phyloP scores from a whole-genome alignment of 2,113 vertebrate species.

The Pollimyrus isidori region DNA sequence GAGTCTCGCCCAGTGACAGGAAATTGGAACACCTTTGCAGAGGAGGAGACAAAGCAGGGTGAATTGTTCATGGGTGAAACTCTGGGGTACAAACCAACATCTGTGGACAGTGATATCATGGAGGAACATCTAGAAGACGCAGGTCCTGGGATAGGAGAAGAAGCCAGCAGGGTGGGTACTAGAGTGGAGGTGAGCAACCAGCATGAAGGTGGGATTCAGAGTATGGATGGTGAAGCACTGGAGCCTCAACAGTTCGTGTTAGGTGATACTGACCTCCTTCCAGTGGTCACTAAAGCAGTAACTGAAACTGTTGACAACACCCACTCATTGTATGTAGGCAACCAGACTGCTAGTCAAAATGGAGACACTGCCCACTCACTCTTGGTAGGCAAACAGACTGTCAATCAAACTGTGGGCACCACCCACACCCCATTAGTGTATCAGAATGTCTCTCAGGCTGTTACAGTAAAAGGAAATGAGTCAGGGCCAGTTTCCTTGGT shows the following conservation, averaged over 20 bases:
- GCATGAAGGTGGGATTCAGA: background rate
- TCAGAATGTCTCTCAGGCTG: background rate
- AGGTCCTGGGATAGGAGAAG: constrained; percentile 8
- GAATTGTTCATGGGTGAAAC: background rate
- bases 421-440: background rate
- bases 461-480: background rate
- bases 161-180: background rate
- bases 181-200: constrained; percentile 14
- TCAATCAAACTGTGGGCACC: background rate
- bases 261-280: background rate
- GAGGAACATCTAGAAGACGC: constrained; percentile 2
- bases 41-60: background rate
- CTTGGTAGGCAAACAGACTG: background rate
- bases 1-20: background rate
- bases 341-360: background rate
- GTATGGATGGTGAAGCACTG: background rate
- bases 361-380: background rate
- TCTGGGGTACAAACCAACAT: background rate
- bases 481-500: background rate
- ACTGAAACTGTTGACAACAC: constrained; percentile 1
- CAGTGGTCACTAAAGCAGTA: background rate
- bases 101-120: background rate
- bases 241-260: background rate
- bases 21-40: background rate
- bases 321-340: background rate